Evolutionary conservation across 2,113 vertebrate species (phyloP), one percentile per base, ranked within the genome.

Genomic region (Noturus placidus): DNA sequence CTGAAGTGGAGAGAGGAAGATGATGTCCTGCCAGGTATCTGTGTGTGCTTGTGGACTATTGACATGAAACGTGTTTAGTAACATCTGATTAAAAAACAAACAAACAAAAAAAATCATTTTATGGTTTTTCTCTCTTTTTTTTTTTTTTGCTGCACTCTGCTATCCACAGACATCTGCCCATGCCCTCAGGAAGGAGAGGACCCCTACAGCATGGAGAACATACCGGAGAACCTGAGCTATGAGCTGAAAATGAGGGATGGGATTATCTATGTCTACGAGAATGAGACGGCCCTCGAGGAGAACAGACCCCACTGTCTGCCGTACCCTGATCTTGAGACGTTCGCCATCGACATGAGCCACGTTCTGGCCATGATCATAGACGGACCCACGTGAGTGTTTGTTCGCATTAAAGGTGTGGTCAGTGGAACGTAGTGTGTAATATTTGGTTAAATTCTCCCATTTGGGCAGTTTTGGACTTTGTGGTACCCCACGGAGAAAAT

Each of bases 281-380:
- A 92, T 59, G 90, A 93, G 25, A 92, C 94, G 50, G 94, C 94
- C 84, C 95, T 96, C 94, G 93, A 95, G 90, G 93, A 95, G 65
- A 88, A 93, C 87, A 93, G 94, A 82, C 96, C 97, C n/a, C 96
- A 94, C 93, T 95, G 94, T 86, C 94, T 99, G 59, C 98, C 98
- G 4, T 99, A 99, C 87, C 98, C 97, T 0, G 97, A 99, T 95
- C 94, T 99, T 9, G 96, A 98, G 94, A 99, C 98, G 74, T 99
- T 99, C 84, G 97, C 96, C 0, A 95, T 99, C 52, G 97, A 99
- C 95, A 93, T 99, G 90, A 99, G 97, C 93, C 96, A 99, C 0
- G 93, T 99, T 78, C 95, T 99, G 30, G 97, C 97, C 72, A 97
- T 99, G 90, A 98, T 98, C 91, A 96, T 95, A 0, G 97, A 99